These are phyloP conservation scores for Choreutis nemorana DNA, from an alignment of 2,888 invertebrate genomes.

Conservation along the genomic window DNA sequence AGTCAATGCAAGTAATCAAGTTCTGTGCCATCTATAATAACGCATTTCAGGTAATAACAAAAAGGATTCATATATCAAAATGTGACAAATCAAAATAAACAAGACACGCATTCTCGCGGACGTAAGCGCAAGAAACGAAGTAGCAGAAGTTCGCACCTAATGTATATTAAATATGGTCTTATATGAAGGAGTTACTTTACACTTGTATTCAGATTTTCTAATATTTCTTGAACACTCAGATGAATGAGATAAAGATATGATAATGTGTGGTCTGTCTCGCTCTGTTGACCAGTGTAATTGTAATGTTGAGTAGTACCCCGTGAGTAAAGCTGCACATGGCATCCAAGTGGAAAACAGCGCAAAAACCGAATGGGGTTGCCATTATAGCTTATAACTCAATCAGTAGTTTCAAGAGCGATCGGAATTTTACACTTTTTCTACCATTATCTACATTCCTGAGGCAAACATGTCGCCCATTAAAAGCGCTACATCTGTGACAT, in stretches of 20 bases:
- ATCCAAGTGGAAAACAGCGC: conserved; percentile 55
- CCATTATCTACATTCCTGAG: conserved; percentile 43
- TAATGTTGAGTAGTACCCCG: conserved; percentile 8
- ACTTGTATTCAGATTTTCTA: too few species aligned
- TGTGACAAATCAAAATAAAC: conserved; percentile 60
- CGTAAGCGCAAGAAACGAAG: conserved; percentile 38
- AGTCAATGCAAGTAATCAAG: conserved; percentile 24
- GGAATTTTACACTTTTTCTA: conserved; percentile 59
- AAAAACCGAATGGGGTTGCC: conserved; percentile 56
- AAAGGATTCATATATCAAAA: conserved; percentile 55
- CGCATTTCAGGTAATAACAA: conserved; percentile 41
- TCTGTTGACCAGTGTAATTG: too few species aligned
- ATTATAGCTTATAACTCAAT: conserved; percentile 65
- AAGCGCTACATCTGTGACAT: conserved; percentile 17
- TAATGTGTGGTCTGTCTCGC: too few species aligned
- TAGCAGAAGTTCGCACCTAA: conserved; percentile 39
- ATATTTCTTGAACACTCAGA: too few species aligned
- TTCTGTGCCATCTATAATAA: conserved; percentile 33
- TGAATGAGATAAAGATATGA: too few species aligned
- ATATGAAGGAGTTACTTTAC: too few species aligned
- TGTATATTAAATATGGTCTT: conserved; percentile 61
- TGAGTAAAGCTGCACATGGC: conserved; percentile 31
- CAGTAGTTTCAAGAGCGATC: conserved; percentile 36
- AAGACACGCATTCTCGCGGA: conserved; percentile 41
- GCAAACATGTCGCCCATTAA: conserved; percentile 34